A percentile compares a stretch with the other conserved stretches of the same genome.
phyloP scores from a whole-genome alignment of 1,140 invertebrate species.

The roundworm (Caenorhabditis elegans) region DNA sequence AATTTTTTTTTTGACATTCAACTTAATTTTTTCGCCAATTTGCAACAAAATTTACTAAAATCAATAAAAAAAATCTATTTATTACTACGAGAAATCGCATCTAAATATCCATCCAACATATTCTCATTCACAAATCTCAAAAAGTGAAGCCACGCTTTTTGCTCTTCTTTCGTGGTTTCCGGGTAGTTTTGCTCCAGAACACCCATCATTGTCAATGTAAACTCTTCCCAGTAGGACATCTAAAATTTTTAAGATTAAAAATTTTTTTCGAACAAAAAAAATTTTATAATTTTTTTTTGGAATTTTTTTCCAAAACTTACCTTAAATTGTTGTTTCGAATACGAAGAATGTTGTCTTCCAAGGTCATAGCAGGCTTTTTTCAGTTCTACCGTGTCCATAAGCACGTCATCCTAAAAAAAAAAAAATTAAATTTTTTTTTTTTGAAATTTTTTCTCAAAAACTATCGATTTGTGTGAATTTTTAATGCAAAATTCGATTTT shows the following conservation, averaged over 20 bases:
- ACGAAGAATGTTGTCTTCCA: not conserved
- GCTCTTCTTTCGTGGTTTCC: conserved; percentile 19
- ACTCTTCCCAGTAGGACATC: not conserved
- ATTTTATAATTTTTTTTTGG: not conserved
- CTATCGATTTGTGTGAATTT: no score
- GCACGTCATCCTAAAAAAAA: not conserved
- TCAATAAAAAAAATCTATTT: not conserved
- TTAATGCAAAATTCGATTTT: no score
- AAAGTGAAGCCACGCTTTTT: conserved; percentile 22
- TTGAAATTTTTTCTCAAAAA: no score
- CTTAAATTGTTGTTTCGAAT: conserved; percentile 9
- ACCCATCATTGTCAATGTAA: conserved; percentile 22
- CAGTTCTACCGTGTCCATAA: not conserved
- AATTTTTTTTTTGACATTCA: no score
- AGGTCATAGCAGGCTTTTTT: not conserved
- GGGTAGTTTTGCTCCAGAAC: conserved; percentile 8
- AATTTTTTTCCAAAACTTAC: not conserved
- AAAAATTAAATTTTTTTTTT: no score
- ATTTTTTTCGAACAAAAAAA: not conserved
- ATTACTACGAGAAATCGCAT: conserved; percentile 12
- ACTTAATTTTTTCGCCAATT: no score
- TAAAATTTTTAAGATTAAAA: no score
- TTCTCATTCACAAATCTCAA: conserved; percentile 10
- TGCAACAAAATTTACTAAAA: not conserved
- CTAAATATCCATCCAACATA: conserved; percentile 20